phyloP scores from a whole-genome alignment of 2,113 vertebrate genomes.

The Natator depressus region DNA sequence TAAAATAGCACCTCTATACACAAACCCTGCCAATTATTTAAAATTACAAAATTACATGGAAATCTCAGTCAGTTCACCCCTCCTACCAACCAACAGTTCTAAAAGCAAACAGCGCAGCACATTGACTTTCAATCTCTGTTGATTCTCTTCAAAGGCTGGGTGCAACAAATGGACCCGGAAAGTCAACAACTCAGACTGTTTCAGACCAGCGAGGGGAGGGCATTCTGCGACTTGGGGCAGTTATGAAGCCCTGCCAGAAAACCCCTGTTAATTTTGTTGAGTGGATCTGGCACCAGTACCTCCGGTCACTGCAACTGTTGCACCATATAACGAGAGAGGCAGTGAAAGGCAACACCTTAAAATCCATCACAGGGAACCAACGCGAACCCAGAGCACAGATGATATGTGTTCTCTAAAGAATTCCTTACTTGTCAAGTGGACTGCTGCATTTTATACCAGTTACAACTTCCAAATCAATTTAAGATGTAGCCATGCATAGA shows the following conservation, averaged over 20 bases:
- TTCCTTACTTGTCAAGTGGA: rapidly evolving
- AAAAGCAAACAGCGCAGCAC: background rate
- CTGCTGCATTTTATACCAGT: background rate
- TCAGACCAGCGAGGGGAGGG: background rate
- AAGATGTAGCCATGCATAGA: background rate
- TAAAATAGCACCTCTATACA: background rate
- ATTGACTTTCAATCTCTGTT: background rate
- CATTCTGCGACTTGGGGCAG: rapidly evolving
- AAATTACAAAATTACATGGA: background rate
- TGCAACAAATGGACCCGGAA: rapidly evolving
- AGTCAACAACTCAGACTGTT: background rate
- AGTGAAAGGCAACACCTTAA: background rate
- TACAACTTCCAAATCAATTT: background rate
- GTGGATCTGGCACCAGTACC: rapidly evolving
- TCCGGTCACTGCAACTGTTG: background rate
- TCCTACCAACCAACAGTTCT: background rate
- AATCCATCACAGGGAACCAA: background rate
- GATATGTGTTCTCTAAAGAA: background rate
- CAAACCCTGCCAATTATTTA: background rate
- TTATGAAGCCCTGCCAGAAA: rapidly evolving
- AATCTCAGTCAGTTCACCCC: background rate
- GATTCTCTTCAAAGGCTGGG: background rate
- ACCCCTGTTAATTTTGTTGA: rapidly evolving
- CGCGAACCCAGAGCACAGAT: background rate
- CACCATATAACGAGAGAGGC: background rate